phyloP scores from a whole-genome alignment of 2,797 vertebrate species.

The Scolopax bukidnonensis region DNA sequence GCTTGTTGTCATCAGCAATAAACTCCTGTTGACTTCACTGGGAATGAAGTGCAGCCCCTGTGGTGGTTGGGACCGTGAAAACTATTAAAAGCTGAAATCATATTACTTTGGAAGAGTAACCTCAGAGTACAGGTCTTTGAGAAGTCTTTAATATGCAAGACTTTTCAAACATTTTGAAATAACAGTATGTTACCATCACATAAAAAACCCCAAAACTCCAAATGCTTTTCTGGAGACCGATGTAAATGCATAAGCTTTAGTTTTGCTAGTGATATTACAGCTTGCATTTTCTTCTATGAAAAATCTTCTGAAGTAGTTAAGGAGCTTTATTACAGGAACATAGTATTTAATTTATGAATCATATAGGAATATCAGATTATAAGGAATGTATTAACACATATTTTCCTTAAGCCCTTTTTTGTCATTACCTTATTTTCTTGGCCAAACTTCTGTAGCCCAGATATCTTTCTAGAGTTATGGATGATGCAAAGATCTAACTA shows the following conservation, averaged over 20 bases:
- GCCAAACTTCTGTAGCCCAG: background rate
- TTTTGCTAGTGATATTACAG: background rate
- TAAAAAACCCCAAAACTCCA: background rate
- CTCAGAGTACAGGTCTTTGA: background rate
- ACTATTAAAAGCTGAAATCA: background rate
- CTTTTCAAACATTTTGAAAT: background rate
- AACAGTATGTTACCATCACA: background rate
- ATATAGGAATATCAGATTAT: background rate
- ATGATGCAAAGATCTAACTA: constrained; percentile 14
- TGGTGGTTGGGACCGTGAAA: background rate
- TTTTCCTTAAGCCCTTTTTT: constrained; percentile 38
- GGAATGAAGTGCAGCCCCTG: background rate
- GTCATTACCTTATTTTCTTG: background rate
- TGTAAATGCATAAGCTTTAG: background rate
- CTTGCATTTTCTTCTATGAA: background rate
- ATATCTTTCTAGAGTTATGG: constrained; percentile 13
- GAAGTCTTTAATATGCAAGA: background rate
- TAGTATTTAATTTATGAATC: background rate
- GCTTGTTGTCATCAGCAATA: background rate
- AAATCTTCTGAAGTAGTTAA: background rate
- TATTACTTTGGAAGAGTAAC: background rate
- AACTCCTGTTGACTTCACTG: background rate
- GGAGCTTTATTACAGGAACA: background rate
- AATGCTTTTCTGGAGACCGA: background rate
- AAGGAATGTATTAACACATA: constrained; percentile 18